Evolutionary conservation across 2,113 vertebrate species (phyloP).

Genomic region (Riparia riparia): DNA sequence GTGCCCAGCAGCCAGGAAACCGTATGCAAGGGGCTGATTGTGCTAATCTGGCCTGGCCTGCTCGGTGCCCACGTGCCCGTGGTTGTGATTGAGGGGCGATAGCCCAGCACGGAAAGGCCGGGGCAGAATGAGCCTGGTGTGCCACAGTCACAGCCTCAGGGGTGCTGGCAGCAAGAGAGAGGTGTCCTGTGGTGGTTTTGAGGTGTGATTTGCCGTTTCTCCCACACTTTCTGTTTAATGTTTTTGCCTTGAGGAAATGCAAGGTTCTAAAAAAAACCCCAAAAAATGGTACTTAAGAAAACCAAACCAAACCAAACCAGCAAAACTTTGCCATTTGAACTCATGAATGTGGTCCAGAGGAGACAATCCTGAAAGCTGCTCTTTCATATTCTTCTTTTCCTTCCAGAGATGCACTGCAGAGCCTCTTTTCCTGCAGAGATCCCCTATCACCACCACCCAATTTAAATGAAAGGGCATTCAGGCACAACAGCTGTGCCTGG

Average conservation of each 20-base stretch:
- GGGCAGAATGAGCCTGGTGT: not conserved
- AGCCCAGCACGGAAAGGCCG: not conserved
- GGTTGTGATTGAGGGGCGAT: not conserved
- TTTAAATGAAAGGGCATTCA: not conserved
- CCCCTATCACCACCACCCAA: not conserved
- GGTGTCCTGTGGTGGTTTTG: not conserved
- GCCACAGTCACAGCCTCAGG: not conserved
- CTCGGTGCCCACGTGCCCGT: fast-evolving
- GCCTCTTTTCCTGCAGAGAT: not conserved
- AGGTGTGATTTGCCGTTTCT: not conserved
- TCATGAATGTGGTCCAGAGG: not conserved
- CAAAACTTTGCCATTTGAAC: not conserved
- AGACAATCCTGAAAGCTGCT: not conserved
- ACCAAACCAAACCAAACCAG: not conserved
- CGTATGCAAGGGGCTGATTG: constrained; percentile 1
- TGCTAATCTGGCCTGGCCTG: not conserved
- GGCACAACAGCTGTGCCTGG: not conserved
- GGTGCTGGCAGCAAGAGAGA: not conserved
- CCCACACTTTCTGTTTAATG: not conserved
- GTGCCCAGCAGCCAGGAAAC: not conserved
- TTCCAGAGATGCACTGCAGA: not conserved
- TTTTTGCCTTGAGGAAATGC: not conserved
- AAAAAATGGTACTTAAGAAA: not conserved
- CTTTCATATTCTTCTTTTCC: not conserved
- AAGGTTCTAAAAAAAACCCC: not conserved